Conservation (phyloP, 2,888 invertebrate species). For the Calameuta filiformis region DNA sequence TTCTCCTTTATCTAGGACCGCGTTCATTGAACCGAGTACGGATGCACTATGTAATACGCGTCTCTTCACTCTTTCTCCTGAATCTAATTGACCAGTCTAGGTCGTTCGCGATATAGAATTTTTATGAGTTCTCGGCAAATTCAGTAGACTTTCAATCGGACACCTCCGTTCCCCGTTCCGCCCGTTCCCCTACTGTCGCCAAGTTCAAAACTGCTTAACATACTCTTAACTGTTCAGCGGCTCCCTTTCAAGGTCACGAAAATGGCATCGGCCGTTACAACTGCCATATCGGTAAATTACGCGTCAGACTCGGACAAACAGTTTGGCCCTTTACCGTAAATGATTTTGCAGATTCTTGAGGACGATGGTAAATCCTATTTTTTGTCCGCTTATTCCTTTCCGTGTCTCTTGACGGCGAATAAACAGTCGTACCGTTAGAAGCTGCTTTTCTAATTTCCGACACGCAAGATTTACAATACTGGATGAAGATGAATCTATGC, state of each 20-base stretch:
- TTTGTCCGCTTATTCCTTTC: not conserved
- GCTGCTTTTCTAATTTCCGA: not conserved
- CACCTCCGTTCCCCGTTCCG: not conserved
- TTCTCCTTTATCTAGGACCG: conserved; percentile 42
- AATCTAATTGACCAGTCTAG: not conserved
- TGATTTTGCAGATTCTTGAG: not conserved
- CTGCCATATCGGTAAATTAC: conserved; percentile 7
- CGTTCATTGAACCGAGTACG: conserved; percentile 48
- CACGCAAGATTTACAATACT: not conserved
- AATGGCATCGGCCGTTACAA: conserved; percentile 3
- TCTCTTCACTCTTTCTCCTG: not conserved
- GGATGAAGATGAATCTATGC: not conserved
- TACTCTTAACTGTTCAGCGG: conserved; percentile 13
- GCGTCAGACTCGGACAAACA: not conserved
- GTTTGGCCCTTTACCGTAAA: not conserved
- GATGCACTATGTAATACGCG: not conserved
- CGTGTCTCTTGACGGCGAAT: not conserved
- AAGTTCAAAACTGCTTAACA: conserved; percentile 13
- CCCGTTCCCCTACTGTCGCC: not conserved
- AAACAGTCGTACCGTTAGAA: not conserved
- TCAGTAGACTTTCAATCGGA: not conserved
- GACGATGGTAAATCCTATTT: not conserved
- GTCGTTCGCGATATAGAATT: not conserved
- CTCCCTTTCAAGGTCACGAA: conserved; percentile 30
- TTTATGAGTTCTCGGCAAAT: not conserved